Base-by-base conservation (phyloP, 1,140 invertebrate genomes). In the Wiebesia pumilae region DNA sequence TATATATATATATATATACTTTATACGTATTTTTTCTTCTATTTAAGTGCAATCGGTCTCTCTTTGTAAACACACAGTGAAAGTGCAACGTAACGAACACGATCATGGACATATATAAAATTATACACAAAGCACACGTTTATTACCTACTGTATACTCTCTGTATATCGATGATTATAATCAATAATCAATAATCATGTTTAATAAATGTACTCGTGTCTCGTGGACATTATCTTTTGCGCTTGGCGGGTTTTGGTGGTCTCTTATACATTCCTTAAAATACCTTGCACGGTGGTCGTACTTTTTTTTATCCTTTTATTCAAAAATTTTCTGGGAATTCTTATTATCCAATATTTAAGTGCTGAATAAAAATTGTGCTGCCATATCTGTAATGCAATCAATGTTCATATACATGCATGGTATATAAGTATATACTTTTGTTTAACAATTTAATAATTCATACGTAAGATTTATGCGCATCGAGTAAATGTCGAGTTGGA, bases 181-280 rank as follows among this genome's bases (percentile, higher is more conserved):
- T 91, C 90, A 88, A 93, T 91, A 91, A 91, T 92, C 88, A 91
- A 93, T 91, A 92, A 93, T 93, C 90, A 93, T 94, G 93, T 93
- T 94, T 93, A 94, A 93, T 94, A 94, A 94, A 94, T 92, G 91
- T 91, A 92, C 90, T 91, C 90, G 90, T 94, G 92, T 92, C 91
- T 93, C 91, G 92, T 93, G 93, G 93, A 93, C 90, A 93, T 91
- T 89, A 90, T 89, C 89, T 90, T 94, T 93, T 93, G 91, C 89
- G 93, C 93, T 94, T 94, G 92, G 90, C 89, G 92, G 93, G 92
- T 91, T 91, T 90, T 94, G 93, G 93, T 93, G 91, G 90, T 92
- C 91, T 94, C 87, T 93, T 92, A 92, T 83, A 84, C 30, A 87
- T 79, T 91, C 92, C 91, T 91, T 89, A 90, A 86, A 85, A 89